Evolutionary conservation across 2,113 vertebrate genomes (phyloP).

Genomic region (Sphaerodactylus townsendi): DNA sequence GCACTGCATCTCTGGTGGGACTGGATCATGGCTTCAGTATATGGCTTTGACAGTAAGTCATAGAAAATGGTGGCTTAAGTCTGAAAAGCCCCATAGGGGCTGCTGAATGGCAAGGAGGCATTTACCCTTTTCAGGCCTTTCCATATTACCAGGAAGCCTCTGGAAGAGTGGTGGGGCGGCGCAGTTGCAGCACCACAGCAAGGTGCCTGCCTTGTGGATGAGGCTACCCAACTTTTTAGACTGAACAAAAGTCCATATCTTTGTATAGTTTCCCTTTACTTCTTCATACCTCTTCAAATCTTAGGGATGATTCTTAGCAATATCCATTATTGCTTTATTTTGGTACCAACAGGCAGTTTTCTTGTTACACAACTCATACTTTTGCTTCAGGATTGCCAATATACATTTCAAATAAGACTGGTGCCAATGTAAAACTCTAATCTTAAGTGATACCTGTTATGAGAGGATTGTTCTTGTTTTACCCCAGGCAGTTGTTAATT

Average conservation of each 20-base stretch:
- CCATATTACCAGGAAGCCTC: too few relatives aligned
- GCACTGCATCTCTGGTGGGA: neutral
- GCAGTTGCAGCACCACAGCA: too few relatives aligned
- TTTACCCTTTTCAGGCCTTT: too few relatives aligned
- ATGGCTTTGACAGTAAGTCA: neutral
- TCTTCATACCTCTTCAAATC: neutral
- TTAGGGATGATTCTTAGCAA: neutral
- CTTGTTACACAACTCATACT: neutral
- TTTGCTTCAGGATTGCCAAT: neutral
- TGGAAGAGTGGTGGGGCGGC: too few relatives aligned
- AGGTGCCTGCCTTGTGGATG: too few relatives aligned
- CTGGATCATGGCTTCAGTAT: neutral
- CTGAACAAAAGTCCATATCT: neutral
- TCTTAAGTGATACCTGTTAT: slow-evolving; percentile 2
- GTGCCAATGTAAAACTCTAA: neutral
- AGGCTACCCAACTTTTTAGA: too few relatives aligned
- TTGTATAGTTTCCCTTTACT: neutral
- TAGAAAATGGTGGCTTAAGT: too few relatives aligned
- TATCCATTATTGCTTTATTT: neutral
- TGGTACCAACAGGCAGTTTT: neutral
- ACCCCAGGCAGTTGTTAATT: slow-evolving; percentile 17
- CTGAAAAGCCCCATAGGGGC: too few relatives aligned
- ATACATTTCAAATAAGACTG: neutral
- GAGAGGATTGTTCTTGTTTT: neutral
- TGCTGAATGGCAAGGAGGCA: too few relatives aligned